A percentile compares a stretch with the other conserved stretches of the same genome.
phyloP scores from a whole-genome alignment of 2,797 vertebrate species.

The Avahi laniger region DNA sequence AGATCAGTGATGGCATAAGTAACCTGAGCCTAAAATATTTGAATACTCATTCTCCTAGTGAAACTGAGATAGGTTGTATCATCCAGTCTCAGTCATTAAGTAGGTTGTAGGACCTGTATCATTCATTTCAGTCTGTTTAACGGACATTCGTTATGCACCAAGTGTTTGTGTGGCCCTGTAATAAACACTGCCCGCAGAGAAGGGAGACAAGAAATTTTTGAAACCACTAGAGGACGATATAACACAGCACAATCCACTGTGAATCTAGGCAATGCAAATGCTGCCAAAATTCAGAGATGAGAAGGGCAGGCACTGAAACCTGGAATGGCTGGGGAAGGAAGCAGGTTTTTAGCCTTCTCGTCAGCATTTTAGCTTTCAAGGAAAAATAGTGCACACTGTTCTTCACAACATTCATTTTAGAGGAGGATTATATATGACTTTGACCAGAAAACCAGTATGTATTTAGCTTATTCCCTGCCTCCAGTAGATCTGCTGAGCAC shows the following conservation, averaged over 20 bases:
- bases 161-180: background rate
- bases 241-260: constrained; percentile 22
- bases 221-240: constrained; percentile 73
- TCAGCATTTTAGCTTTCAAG: background rate
- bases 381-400: background rate
- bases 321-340: background rate
- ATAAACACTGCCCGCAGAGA: background rate
- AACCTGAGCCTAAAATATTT: background rate
- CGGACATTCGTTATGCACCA: background rate
- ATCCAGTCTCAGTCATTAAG: background rate
- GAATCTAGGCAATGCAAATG: background rate
- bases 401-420: background rate
- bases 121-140: background rate
- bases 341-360: background rate
- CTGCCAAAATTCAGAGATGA: background rate
- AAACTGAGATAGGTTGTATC: background rate
- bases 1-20: background rate
- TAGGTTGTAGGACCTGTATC: background rate
- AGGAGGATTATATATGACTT: background rate
- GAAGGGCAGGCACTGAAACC: background rate
- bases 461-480: background rate
- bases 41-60: background rate
- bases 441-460: background rate
- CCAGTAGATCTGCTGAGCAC: background rate
- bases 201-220: background rate